Base-by-base conservation (phyloP, 2,797 vertebrate genomes). In the Anguilla marmorata region DNA sequence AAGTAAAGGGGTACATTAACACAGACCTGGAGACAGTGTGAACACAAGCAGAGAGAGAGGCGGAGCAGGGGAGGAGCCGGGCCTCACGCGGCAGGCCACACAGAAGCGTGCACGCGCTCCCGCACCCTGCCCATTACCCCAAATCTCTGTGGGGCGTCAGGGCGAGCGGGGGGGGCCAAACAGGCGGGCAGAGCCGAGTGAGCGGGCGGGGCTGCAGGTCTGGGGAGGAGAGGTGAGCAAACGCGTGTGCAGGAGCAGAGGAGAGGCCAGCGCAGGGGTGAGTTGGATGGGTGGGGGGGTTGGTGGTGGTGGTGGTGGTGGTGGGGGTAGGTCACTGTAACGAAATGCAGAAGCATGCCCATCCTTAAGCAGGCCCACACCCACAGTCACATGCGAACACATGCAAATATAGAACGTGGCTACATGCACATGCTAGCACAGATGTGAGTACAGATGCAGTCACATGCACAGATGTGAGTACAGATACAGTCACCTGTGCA, bases 11-110 rank as follows among this genome's bases (percentile, higher is more conserved):
- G 41, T 16, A 41, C 85, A 86, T 63, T 86, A 54, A 69, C 63
- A 86, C 33, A 86, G 60, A 48, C 74, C 74, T 41, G 33, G 74
- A 54, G 16, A 41, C 48, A 56, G 9, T 12, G 82, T 50, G 83
- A 84, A 54, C 45, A 33, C 72, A 74, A 37, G 72, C 72, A 79
- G 74, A 72, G 85, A 74, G 85, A 37, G 58, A 58, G 30, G 52
- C 27, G 89, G 84, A 56, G 91, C 90, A 93, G 93, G 90, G 89
- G 90, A 88, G 89, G 84, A 87, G 85, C 88, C 37, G 41, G 69
- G 37, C 37, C 37, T 41, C 37, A 41, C 37, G 37, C 37, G 89
- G 85, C 54, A 85, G 87, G 89, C 79, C 54, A 79, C 74, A 76
- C 87, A 66, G 60, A 56, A 41, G 66, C 72, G 72, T 37, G 72